Base-by-base conservation (phyloP, 2,888 invertebrate species). In the Cephalotes varians region DNA sequence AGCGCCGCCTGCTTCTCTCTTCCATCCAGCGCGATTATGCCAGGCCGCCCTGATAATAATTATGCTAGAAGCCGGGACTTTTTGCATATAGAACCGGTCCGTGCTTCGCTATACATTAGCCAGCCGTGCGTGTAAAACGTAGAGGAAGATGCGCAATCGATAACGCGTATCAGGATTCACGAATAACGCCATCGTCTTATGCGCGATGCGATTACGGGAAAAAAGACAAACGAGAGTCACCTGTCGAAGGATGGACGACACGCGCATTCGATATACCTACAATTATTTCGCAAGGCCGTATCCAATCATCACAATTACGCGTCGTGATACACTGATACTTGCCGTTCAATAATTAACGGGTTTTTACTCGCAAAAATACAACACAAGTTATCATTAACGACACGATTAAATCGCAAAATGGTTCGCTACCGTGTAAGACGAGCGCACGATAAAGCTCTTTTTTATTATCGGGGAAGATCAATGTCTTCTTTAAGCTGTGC, bases 41-140 rank as follows among this genome's bases (percentile, higher is more conserved):
- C 76, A 34, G 34, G 69, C 77, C 44, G 67, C 10, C 40, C 21
- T 65, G 76, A 47, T 74, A 83, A 88, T 88, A 89, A 89, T 87
- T 85, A 87, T 72, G 65, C 87, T 81, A 77, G 81, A 81, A 89
- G 65, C 77, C 44, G 49, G 25, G 37, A 83, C 84, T 87, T 87
- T 87, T 83, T 84, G 56, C 47, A n/a, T 12, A 51, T n/a, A 51
- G 67, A 88, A 88, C 88, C 88, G 89, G 88, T 89, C 79, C 44
- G 54, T 15, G 65, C 64, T 62, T 67, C 62, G 25, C 60, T 21
- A 65, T 34, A 40, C 56, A 71, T 84, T 84, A 72, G 54, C 37
- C 64, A 37, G 21, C 15, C 34, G 34, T 49, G 67, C 21, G 67
- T 44, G 28, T 28, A 71, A 60, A 84, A 64, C 56, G 28, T 25